Evolutionary conservation across 1,140 invertebrate species (phyloP).

Genomic region (Dendrolimus punctatus): DNA sequence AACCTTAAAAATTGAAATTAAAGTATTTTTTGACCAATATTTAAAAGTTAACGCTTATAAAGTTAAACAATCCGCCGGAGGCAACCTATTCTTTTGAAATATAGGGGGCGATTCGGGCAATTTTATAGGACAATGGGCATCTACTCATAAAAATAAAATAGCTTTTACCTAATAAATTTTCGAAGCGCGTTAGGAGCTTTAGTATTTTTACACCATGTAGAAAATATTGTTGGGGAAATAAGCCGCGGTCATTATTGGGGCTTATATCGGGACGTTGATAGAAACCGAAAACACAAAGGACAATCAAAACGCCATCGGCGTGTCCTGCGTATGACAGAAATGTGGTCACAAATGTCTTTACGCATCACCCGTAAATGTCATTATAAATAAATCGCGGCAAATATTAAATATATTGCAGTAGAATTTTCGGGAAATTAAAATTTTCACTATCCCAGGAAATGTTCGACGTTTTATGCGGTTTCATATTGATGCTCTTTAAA

Average conservation of each 20-base stretch:
- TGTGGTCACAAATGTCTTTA: constrained; percentile 23
- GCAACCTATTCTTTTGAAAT: constrained; percentile 3
- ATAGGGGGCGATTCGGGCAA: constrained; percentile 1
- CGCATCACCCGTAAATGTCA: constrained; percentile 25
- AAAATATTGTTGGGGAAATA: background rate
- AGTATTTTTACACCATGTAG: too few species aligned
- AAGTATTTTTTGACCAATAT: too few species aligned
- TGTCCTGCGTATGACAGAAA: constrained; percentile 31
- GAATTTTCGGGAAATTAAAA: constrained; percentile 51
- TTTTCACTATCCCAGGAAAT: constrained; percentile 43
- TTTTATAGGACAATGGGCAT: constrained; percentile 1
- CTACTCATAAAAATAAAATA: constrained; percentile 1
- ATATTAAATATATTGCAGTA: constrained; percentile 49
- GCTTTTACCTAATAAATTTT: background rate
- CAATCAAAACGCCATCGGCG: constrained; percentile 28
- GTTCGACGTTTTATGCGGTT: constrained; percentile 54
- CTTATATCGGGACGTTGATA: constrained; percentile 8
- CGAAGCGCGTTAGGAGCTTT: too few species aligned
- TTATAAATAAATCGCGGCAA: constrained; percentile 56
- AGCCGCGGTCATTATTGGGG: constrained; percentile 1
- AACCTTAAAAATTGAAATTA: background rate
- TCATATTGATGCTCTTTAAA: constrained; percentile 35
- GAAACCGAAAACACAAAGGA: constrained; percentile 23
- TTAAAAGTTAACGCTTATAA: background rate
- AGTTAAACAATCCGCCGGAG: constrained; percentile 1